Evolutionary conservation across 2,113 vertebrate species (phyloP), one percentile per base, ranked within the genome.

Genomic region (Equus przewalskii): DNA sequence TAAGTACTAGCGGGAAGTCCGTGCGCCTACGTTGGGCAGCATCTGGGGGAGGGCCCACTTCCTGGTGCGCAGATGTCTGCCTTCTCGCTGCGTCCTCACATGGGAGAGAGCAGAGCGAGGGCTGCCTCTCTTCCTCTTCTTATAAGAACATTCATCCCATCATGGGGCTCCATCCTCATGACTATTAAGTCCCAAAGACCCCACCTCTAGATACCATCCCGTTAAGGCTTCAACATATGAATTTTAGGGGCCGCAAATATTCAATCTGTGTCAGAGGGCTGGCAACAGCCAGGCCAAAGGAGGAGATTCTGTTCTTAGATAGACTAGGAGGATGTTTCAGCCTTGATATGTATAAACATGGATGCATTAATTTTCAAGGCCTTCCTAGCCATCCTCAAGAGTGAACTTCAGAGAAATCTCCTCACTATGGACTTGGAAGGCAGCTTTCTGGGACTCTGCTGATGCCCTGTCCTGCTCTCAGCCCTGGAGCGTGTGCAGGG

Each of bases 401-500:
- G 46, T 70, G 56, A 70, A 56, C 30, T 64, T 69, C 1, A 36
- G 24, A 60, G 65, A 92, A 36, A 62, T 11, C n/a, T 15, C 33
- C 18, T 0, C 0, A 69, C 51, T n/a, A 28, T 64, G 22, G 24
- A 12, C 12, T 54, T 54, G 15, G 51, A 54, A 54, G 51, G 51
- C 51, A 54, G 4, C 14, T 54, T 54, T 54, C 51, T 54, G 12
- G 51, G 51, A 13, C 51, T 54, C 24, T 60, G 46, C 28, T 24
- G 62, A 26, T 30, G 62, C 18, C 56, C 15, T 65, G 15, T 56
- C 56, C 36, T 24, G 67, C 26, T 44, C 15, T 69, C 19, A 9
- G 75, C 22, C 62, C 30, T 24, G 15, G 22, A 44, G 18, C 26
- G 28, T 64, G 36, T 1, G 18, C 5, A 7, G 0, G 1, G 6